A percentile compares a stretch with the other conserved stretches of the same genome.
phyloP scores from a whole-genome alignment of 1,140 invertebrate species.

The Diabrotica undecimpunctata region DNA sequence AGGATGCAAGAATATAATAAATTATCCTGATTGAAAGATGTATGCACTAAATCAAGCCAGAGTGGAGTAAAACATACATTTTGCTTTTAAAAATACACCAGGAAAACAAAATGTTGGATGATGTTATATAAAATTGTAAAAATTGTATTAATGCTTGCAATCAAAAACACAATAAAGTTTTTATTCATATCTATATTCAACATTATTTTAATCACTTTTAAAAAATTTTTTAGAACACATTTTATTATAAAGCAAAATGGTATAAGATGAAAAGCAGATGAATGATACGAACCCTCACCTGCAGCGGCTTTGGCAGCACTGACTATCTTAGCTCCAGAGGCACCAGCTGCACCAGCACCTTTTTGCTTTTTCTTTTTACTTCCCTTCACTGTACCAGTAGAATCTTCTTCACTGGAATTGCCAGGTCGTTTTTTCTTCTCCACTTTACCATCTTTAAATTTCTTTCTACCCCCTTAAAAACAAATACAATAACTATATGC shows the following conservation, averaged over 20 bases:
- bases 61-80: too few relatives aligned
- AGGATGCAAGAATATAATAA: too few relatives aligned
- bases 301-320: constrained; percentile 38
- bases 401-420: constrained; percentile 59
- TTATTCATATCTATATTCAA: too few relatives aligned
- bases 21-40: too few relatives aligned
- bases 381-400: constrained; percentile 57
- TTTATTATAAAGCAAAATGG: too few relatives aligned
- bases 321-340: constrained; percentile 32
- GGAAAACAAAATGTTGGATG: background rate
- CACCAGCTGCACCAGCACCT: constrained; percentile 48
- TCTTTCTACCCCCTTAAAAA: constrained; percentile 57
- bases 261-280: constrained; percentile 20
- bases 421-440: constrained; percentile 62
- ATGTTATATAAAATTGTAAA: background rate
- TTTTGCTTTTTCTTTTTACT: constrained; percentile 70
- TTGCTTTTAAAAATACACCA: too few relatives aligned
- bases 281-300: constrained; percentile 45
- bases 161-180: too few relatives aligned
- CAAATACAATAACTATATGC: constrained; percentile 7
- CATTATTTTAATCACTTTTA: too few relatives aligned
- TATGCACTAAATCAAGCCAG: too few relatives aligned
- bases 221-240: too few relatives aligned
- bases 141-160: background rate
- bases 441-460: constrained; percentile 51